Conservation (phyloP, 2,888 invertebrate species). For the Tiphia femorata region DNA sequence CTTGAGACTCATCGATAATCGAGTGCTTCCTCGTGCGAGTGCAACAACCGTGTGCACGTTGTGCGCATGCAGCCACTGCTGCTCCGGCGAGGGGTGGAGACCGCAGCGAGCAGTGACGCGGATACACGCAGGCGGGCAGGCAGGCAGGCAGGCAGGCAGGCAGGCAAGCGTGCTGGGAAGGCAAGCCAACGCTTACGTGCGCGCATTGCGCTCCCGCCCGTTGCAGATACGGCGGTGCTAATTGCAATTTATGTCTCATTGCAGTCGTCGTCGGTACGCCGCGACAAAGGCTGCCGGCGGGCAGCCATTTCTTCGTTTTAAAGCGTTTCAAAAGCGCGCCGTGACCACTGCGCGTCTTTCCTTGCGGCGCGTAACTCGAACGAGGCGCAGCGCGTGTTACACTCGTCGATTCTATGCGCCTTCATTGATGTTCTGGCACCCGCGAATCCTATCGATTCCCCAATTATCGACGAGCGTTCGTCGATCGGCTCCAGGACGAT, state of each 20-base stretch:
- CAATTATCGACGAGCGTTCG: no score
- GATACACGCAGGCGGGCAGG: background rate
- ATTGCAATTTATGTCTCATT: slow-evolving; percentile 64
- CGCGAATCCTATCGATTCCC: no score
- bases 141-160: background rate
- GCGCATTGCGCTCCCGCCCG: slow-evolving; percentile 23
- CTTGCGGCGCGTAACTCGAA: background rate
- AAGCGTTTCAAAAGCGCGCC: slow-evolving; percentile 50
- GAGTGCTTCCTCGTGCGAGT: no score
- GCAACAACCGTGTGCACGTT: no score
- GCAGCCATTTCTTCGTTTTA: slow-evolving; percentile 50
- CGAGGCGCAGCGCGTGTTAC: background rate
- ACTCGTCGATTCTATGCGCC: no score
- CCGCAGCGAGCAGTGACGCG: background rate
- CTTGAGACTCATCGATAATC: no score
- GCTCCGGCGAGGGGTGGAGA: no score
- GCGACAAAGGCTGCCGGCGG: slow-evolving; percentile 55
- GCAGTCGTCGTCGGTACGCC: slow-evolving; percentile 53
- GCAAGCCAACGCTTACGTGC: slow-evolving; percentile 12
- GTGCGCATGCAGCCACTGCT: background rate
- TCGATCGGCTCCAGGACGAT: no score
- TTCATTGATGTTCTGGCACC: no score
- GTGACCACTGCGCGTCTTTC: slow-evolving; percentile 23
- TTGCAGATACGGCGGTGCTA: slow-evolving; percentile 54
- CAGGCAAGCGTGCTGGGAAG: slow-evolving; percentile 41